Conservation (phyloP, 2,797 vertebrate genomes). For the Sebastes variabilis region DNA sequence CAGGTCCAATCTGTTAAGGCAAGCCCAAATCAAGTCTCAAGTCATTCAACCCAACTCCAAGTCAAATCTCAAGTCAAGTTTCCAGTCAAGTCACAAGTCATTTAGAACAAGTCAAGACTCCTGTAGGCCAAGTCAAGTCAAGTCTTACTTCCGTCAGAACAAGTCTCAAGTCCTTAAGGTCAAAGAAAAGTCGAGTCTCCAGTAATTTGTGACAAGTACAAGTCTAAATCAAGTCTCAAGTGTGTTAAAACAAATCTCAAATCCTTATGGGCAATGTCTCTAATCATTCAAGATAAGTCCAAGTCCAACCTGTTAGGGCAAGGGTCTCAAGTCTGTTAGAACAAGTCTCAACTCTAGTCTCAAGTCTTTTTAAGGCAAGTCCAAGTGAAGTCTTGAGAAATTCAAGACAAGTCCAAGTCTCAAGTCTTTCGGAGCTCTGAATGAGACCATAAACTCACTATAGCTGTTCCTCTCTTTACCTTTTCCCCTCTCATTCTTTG, state of each 20-base stretch:
- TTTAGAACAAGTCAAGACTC: background rate
- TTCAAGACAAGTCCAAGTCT: background rate
- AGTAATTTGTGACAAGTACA: background rate
- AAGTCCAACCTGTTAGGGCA: background rate
- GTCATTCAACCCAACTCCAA: background rate
- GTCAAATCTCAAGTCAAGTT: background rate
- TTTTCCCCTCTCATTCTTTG: background rate
- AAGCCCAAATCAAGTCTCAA: background rate
- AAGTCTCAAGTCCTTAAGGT: background rate
- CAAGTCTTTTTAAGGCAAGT: background rate
- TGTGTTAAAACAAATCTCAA: background rate
- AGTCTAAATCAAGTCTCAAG: background rate
- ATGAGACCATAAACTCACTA: background rate
- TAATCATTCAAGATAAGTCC: background rate
- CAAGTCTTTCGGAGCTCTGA: background rate
- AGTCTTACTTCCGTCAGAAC: background rate
- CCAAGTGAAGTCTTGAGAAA: background rate
- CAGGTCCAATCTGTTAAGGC: background rate
- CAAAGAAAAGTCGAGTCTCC: too few relatives aligned
- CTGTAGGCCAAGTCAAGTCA: too few relatives aligned
- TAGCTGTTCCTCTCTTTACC: background rate
- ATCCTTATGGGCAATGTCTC: background rate
- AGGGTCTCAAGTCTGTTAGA: background rate
- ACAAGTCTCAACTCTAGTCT: background rate
- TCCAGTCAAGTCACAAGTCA: background rate